phyloP scores from a whole-genome alignment of 2,113 vertebrate genomes.

The Callithrix jacchus region DNA sequence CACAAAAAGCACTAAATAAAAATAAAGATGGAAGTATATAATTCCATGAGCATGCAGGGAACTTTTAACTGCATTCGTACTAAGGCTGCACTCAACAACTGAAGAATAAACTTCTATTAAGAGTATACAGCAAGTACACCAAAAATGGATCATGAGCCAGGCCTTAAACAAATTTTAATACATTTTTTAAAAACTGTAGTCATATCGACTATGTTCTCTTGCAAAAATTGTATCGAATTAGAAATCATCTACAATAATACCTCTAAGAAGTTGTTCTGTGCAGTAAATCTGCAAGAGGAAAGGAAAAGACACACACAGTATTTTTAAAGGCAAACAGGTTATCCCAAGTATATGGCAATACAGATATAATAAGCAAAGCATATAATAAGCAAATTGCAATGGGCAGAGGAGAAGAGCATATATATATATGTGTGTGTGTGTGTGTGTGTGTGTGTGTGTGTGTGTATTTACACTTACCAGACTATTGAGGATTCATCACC shows the following conservation, averaged over 20 bases:
- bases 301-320: no score
- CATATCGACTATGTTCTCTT: neutral
- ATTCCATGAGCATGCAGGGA: neutral
- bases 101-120: neutral
- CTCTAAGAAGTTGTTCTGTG: no score
- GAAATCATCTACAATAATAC: neutral
- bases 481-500: no score
- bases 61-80: neutral
- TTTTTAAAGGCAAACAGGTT: no score
- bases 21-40: neutral
- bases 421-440: no score
- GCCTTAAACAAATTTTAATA: neutral
- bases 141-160: neutral
- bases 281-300: no score
- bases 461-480: no score
- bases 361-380: no score
- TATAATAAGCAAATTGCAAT: no score
- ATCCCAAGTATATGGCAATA: no score
- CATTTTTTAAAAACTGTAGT: neutral
- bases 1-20: neutral
- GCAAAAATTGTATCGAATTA: neutral
- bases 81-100: neutral
- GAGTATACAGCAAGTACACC: neutral
- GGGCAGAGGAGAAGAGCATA: no score
- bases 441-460: no score